Evolutionary conservation across 2,797 vertebrate species (phyloP).

Genomic region (Brachymystax lenok): DNA sequence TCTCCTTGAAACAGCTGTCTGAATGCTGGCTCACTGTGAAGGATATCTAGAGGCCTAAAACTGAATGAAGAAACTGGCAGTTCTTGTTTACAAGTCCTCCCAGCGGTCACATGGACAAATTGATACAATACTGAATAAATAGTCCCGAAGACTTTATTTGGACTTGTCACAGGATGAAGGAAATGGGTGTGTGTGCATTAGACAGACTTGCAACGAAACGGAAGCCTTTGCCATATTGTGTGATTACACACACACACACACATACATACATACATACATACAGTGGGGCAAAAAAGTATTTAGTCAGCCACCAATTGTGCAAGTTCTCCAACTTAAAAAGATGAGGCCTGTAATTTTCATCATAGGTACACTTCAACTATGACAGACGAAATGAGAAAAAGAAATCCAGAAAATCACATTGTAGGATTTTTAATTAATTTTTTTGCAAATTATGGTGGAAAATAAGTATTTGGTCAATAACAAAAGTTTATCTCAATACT

Average conservation of each 20-base stretch:
- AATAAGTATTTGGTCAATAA: too few relatives aligned
- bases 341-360: too few relatives aligned
- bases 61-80: not conserved
- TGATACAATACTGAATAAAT: not conserved
- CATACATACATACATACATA: not conserved
- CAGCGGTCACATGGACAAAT: not conserved
- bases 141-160: not conserved
- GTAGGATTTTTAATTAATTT: too few relatives aligned
- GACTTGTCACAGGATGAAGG: not conserved
- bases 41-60: not conserved
- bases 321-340: too few relatives aligned
- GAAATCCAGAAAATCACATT: too few relatives aligned
- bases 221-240: slow-evolving; percentile 48
- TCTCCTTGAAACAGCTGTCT: not conserved
- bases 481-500: too few relatives aligned
- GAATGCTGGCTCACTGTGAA: not conserved
- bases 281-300: too few relatives aligned
- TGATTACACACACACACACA: not conserved
- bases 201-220: slow-evolving; percentile 15
- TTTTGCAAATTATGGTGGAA: too few relatives aligned
- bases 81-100: not conserved
- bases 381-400: too few relatives aligned
- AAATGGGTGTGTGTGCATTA: slow-evolving; percentile 25
- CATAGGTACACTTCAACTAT: too few relatives aligned
- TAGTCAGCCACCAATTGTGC: too few relatives aligned